Evolutionary conservation across 2,113 vertebrate genomes (phyloP), one percentile per base, ranked within the genome.

Genomic region (Ciconia stormi): DNA sequence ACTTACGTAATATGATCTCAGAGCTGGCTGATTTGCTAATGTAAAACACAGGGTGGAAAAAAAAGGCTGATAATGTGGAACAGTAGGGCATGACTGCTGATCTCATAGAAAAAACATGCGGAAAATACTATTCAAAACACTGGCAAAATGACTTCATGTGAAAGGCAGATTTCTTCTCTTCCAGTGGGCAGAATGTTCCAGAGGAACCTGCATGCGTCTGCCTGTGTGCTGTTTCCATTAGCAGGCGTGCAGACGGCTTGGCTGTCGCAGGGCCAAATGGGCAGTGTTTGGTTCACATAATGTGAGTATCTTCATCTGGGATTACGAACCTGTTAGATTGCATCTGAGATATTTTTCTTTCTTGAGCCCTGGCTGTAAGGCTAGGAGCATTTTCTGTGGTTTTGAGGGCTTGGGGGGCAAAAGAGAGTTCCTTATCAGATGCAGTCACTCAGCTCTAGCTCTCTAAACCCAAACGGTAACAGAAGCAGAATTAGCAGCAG

Each of bases 11-110:
- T 82, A 32, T 91, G 73, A 82, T 73, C 93, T 96, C 87, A 86
- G 90, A 83, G 66, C 88, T 95, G 67, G 93, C 58, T 82, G 92
- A 97, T 91, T 58, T 78, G 85, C 84, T 96, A 78, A 87, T 96
- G 65, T 69, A 77, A 92, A 97, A 86, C 52, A 73, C 63, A 81
- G 74, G 56, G 63, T 80, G 82, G 89, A 70, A 96, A 92, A 94
- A 94, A 84, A 69, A 42, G 72, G 66, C 59, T 95, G 94, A 97
- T 96, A 97, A 97, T 96, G 91, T 96, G 91, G 95, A 97, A 97
- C 95, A 96, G 84, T 95, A 86, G 94, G 94, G 91, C 91, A 96
- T 86, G 93, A 94, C 94, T 97, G 94, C 91, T 97, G 96, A 97
- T 82, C 95, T 97, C 91, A 97, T 34, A 82, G 84, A 90, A 94